Evolutionary conservation across 2,888 invertebrate genomes (phyloP).

Genomic region (Nycteola revayana): DNA sequence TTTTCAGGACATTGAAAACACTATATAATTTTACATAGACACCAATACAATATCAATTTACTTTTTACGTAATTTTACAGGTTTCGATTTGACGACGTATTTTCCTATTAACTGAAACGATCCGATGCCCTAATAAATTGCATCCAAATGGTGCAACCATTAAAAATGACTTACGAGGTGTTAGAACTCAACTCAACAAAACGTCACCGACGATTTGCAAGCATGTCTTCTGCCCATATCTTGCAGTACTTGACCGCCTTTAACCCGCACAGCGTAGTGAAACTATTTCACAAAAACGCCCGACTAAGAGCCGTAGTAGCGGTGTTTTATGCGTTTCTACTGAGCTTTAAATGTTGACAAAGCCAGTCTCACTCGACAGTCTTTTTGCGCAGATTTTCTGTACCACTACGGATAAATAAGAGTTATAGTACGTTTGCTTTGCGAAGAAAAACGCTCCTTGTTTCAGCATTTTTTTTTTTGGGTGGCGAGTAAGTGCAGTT

Average conservation of each 20-base stretch:
- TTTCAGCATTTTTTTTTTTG: conserved; percentile 17
- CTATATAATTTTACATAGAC: too few relatives aligned
- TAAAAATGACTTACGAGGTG: not conserved
- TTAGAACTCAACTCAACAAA: not conserved
- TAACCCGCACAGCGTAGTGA: conserved; percentile 13
- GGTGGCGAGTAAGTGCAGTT: too few relatives aligned
- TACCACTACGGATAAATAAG: conserved; percentile 30
- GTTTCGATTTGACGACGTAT: not conserved
- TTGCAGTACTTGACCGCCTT: not conserved
- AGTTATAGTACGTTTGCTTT: conserved; percentile 15
- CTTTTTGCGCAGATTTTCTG: conserved; percentile 33
- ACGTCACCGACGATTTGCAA: not conserved
- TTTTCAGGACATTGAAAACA: too few relatives aligned
- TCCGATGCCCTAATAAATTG: too few relatives aligned
- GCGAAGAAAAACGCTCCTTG: conserved; percentile 11
- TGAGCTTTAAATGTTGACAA: conserved; percentile 40
- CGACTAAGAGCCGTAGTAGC: conserved; percentile 19
- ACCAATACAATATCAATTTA: too few relatives aligned
- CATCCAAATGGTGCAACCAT: not conserved
- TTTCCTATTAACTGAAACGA: too few relatives aligned
- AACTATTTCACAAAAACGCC: conserved; percentile 34
- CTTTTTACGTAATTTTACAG: too few relatives aligned
- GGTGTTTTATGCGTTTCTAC: conserved; percentile 37
- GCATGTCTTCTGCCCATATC: conserved; percentile 1
- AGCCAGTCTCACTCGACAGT: conserved; percentile 26